Percentiles rank a stretch among this genome's conserved stretches.
Evolutionary conservation across 1,140 invertebrate species (phyloP).

Genomic region (Drosophila funebris): DNA sequence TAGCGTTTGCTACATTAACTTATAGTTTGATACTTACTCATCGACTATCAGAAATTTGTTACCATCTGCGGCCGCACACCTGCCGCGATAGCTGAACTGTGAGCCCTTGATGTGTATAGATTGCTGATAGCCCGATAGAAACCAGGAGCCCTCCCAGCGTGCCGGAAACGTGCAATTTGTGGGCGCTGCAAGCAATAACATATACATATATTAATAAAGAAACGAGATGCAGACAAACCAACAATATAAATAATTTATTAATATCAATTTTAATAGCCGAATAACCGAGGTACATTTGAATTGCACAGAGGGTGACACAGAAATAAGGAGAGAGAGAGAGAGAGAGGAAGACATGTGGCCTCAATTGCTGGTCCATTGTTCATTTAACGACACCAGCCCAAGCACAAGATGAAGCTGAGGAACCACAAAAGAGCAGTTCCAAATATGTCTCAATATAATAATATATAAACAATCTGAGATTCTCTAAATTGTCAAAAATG

Average conservation of each 20-base stretch:
- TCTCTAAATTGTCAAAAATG: constrained; percentile 3
- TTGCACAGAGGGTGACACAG: constrained; percentile 15
- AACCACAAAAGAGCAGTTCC: constrained; percentile 40
- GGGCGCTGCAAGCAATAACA: constrained; percentile 74
- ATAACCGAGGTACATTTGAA: constrained; percentile 47
- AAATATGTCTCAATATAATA: constrained; percentile 40
- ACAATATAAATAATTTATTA: constrained; percentile 13
- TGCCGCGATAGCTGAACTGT: constrained; percentile 91
- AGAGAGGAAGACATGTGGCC: constrained; percentile 48
- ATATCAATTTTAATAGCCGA: constrained; percentile 37
- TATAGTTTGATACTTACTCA: constrained; percentile 87
- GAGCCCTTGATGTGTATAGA: constrained; percentile 91
- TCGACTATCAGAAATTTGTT: constrained; percentile 93
- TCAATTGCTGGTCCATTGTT: constrained; percentile 75
- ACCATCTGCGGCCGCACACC: constrained; percentile 90
- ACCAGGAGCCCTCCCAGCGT: constrained; percentile 92
- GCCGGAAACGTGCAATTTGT: constrained; percentile 91
- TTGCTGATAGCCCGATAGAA: constrained; percentile 92
- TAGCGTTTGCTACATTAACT: constrained; percentile 24
- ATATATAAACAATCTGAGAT: constrained; percentile 29
- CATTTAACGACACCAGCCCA: constrained; percentile 60
- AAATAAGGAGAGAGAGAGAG: constrained; percentile 2
- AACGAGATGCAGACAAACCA: not conserved
- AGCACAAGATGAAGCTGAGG: constrained; percentile 36
- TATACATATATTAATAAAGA: not conserved